Base-by-base conservation (phyloP, 2,797 vertebrate genomes). In the Acipenser transmontanus region DNA sequence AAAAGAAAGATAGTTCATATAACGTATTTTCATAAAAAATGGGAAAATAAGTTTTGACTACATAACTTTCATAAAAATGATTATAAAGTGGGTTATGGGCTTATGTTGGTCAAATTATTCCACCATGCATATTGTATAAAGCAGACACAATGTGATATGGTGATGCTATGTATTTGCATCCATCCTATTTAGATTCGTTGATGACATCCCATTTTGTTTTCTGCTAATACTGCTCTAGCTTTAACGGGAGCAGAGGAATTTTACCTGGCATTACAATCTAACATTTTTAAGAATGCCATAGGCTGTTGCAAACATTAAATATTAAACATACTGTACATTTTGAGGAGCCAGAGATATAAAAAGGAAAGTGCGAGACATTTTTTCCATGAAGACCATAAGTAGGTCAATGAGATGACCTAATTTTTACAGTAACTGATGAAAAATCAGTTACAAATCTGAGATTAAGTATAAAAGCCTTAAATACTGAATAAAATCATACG, bases 371-470 rank as follows among this genome's bases (percentile, higher is more conserved):
- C 73, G 81, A 73, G 80, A 86, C 1, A 34, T 34, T 34, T 85
- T 83, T 85, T 86, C 85, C 73, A 82, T 78, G 78, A 88, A 72
- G 66, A 62, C 59, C 52, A 75, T 66, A 91, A 88, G 77, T 89
- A 84, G 86, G 87, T 87, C 85, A 88, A 82, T 83, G 80, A 88
- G 80, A 80, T 63, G 79, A 87, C 84, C 87, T 84, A 84, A 87
- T 86, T 87, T 64, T 73, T 77, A 75, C 70, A 75, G 73, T 65
- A 78, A 80, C 73, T 70, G 74, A 81, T 69, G 70, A 52, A 67
- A 79, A 65, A 78, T 60, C 71, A 79, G 79, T 82, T 80, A 73
- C 74, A 78, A 76, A 76, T 61, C 62, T 64, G 71, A 82, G 85
- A 84, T 85, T 84, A 85, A 85, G 81, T 81, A 75, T 79, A 77